Base-by-base conservation (phyloP, 1,140 invertebrate species). In the Cyrtorhinus lividipennis region DNA sequence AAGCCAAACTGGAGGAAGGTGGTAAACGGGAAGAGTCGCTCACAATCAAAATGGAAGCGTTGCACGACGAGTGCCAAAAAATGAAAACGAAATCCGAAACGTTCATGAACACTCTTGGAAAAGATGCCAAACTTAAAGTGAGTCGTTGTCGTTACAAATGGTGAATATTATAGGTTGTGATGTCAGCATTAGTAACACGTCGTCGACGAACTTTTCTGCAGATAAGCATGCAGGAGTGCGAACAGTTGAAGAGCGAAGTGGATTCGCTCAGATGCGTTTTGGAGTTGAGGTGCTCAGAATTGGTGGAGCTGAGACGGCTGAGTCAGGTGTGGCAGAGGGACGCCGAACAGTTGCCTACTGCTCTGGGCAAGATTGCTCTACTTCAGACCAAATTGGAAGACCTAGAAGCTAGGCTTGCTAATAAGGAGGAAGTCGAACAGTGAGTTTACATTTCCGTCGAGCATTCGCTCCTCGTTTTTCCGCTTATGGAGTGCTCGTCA, bases 221-320 rank as follows among this genome's bases (percentile, higher is more conserved):
- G 71, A 70, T 73, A 13, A 69, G 70, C 0, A 71, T 73, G 22
- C 63, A 72, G 15, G 69, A 69, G 61, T 63, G 70, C 1, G 72
- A 74, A 0, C 74, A 77, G 1, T 66, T 83, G 20, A 70, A 76
- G 46, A 79, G 79, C 22, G 82, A 90, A 73, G 83, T 86, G 0
- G 82, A 86, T 61, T 89, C 86, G 0, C 71, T 89, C 56, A 78
- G 85, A 46, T 81, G 82, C 22, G 87, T 90, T 0, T 75, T 90
- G 3, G 87, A 89, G 59, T 70, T 89, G 22, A 84, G 85, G 68
- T 83, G 83, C 72, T 78, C 80, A 0, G 87, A 90, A 73, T 79
- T 87, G 66, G 79, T 82, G 0, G 78, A 83, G 1, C 72, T 88
- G 13, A 76, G 85, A 48, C 83, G 83, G 62, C 78, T 82, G 22